Base-by-base conservation (phyloP, 2,113 vertebrate genomes). In the Poecile atricapillus region DNA sequence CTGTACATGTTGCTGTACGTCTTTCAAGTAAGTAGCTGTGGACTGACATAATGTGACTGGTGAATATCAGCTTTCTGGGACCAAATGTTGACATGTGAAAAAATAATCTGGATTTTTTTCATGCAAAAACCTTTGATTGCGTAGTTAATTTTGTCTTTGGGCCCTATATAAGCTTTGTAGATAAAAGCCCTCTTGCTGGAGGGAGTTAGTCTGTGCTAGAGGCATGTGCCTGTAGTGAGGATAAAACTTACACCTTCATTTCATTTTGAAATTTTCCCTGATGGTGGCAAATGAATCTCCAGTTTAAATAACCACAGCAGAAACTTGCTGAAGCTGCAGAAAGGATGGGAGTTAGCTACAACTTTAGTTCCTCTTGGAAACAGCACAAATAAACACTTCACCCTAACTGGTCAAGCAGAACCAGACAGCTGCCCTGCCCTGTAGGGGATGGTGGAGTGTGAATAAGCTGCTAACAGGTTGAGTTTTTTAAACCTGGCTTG, bases 321-420 rank as follows among this genome's bases (percentile, higher is more conserved):
- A 69, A 83, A 49, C 55, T 67, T 73, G 28, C 55, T 76, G 67
- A 50, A 43, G 16, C 13, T 88, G 56, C 47, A 67, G 67, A 63
- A 94, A 1, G 18, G 27, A 16, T 55, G 33, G 22, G 21, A 20
- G 33, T 41, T 41, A 25, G 15, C 15, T 73, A 21, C 46, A 64
- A 37, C 55, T 73, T 53, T 28, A 14, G 21, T 64, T 30, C 12
- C 37, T n/a, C 52, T 10, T 74, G 59, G 69, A 83, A 73, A 74
- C 49, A 95, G 46, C 65, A 65, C 44, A 56, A 59, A 67, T 46
- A 71, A 75, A 27, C 18, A 22, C 43, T 62, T 70, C 20, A 20
- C 35, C 28, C 28, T 53, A 7, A n/a, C 47, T 0, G 0, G 16
- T 76, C 62, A 50, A n/a, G 46, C 33, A 1, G 10, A 64, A 56